Conservation (phyloP, 1,140 invertebrate genomes). For the Pseudomyrmex dendroicus region DNA sequence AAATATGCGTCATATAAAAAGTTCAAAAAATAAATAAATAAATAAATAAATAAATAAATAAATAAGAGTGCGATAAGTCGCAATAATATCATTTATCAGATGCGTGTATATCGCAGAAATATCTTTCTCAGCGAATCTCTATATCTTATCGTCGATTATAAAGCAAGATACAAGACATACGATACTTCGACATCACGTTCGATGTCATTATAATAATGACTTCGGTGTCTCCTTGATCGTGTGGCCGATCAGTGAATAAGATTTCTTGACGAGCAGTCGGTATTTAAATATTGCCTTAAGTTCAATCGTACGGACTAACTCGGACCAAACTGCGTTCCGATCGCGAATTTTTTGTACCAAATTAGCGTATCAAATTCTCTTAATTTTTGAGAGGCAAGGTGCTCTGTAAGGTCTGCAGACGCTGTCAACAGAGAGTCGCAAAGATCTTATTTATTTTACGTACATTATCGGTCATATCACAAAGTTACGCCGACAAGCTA, state of each 20-base stretch:
- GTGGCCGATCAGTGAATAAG: neutral
- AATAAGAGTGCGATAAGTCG: neutral
- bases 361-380: neutral
- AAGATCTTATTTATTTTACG: too few relatives aligned
- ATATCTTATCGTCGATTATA: conserved; percentile 64
- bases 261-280: neutral
- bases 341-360: neutral
- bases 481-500: too few relatives aligned
- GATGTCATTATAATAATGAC: conserved; percentile 22
- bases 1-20: neutral
- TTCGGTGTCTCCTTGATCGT: neutral
- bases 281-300: conserved; percentile 5
- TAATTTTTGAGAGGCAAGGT: too few relatives aligned
- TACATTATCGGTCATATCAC: too few relatives aligned
- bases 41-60: neutral
- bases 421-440: too few relatives aligned
- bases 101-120: conserved; percentile 17
- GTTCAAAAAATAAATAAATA: neutral
- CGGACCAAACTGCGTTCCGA: neutral
- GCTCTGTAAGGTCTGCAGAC: neutral
- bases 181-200: neutral
- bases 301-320: neutral
- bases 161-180: conserved; percentile 22
- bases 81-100: conserved; percentile 19
- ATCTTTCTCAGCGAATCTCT: neutral